A percentile compares a stretch with the other conserved stretches of the same genome.
Evolutionary conservation across 2,797 vertebrate genomes (phyloP).

Genomic region (Streptopelia turtur): DNA sequence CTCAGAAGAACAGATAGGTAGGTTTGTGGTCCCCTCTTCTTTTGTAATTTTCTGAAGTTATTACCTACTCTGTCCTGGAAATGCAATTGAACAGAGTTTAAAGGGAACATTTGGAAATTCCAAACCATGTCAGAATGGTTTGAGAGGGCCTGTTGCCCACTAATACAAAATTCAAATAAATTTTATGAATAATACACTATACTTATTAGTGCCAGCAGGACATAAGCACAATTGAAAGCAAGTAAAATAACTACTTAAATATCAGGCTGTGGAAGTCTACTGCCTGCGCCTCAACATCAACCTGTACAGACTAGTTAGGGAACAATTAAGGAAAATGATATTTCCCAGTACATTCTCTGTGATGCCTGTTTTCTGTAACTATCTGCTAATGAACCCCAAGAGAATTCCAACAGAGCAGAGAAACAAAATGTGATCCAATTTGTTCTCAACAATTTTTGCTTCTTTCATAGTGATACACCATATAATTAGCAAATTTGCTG

Average conservation of each 20-base stretch:
- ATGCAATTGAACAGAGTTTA: background rate
- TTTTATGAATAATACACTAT: background rate
- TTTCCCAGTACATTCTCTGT: conserved; percentile 34
- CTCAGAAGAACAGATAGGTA: background rate
- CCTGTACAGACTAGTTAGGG: conserved; percentile 36
- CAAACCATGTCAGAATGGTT: background rate
- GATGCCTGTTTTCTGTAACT: conserved; percentile 50
- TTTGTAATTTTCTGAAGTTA: background rate
- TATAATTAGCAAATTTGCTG: conserved; percentile 31
- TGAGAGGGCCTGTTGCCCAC: background rate
- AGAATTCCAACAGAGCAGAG: conserved; percentile 57
- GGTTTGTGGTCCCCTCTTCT: background rate
- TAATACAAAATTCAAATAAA: background rate
- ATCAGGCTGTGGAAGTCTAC: conserved; percentile 3
- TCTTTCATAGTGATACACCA: conserved; percentile 39
- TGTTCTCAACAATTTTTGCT: conserved; percentile 51
- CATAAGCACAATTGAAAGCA: background rate
- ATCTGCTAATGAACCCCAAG: conserved; percentile 61
- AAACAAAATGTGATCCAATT: conserved; percentile 58
- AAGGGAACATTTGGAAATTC: background rate
- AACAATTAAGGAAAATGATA: conserved; percentile 68
- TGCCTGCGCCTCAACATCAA: conserved; percentile 9
- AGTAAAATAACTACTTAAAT: conserved; percentile 3
- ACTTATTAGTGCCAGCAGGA: background rate
- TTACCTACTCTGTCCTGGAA: background rate